Conservation (phyloP, 2,888 invertebrate genomes). For the Sesamia inferens region DNA sequence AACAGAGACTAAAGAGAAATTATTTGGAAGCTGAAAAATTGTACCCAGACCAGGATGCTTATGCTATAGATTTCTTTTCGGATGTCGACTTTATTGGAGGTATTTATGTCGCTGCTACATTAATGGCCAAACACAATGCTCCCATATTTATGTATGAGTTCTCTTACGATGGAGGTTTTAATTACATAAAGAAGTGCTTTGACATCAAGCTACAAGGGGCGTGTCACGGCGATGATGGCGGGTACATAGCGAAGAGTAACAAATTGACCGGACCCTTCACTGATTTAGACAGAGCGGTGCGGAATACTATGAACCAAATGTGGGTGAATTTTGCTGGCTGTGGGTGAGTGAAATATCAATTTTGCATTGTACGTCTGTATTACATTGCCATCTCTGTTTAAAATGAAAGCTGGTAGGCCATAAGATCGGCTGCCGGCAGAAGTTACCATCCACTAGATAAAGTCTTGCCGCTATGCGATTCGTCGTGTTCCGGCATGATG, state of each 20-base stretch:
- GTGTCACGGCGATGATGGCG: slow-evolving; percentile 91
- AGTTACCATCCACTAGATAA: too few species aligned
- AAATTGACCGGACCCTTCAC: slow-evolving; percentile 69
- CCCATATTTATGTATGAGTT: slow-evolving; percentile 90
- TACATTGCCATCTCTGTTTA: not conserved
- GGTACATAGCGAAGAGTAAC: slow-evolving; percentile 87
- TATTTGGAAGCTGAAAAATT: slow-evolving; percentile 84
- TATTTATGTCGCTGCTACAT: slow-evolving; percentile 74
- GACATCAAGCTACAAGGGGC: slow-evolving; percentile 86
- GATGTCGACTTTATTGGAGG: slow-evolving; percentile 87
- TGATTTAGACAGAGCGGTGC: slow-evolving; percentile 77
- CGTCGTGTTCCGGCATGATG: too few species aligned
- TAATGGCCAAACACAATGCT: slow-evolving; percentile 78
- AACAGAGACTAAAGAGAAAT: slow-evolving; percentile 76
- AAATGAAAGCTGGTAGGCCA: not conserved
- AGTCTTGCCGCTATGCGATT: too few species aligned
- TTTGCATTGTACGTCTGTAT: not conserved
- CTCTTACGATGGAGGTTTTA: slow-evolving; percentile 88
- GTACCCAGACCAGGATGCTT: slow-evolving; percentile 77
- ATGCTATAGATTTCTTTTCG: slow-evolving; percentile 84
- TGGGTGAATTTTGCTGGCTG: slow-evolving; percentile 92
- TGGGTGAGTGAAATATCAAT: slow-evolving; percentile 76
- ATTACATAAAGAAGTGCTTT: slow-evolving; percentile 85
- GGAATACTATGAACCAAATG: slow-evolving; percentile 85
- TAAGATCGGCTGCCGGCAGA: too few species aligned